Conservation (phyloP, 1,140 invertebrate genomes). For the Heliconius hermathena region DNA sequence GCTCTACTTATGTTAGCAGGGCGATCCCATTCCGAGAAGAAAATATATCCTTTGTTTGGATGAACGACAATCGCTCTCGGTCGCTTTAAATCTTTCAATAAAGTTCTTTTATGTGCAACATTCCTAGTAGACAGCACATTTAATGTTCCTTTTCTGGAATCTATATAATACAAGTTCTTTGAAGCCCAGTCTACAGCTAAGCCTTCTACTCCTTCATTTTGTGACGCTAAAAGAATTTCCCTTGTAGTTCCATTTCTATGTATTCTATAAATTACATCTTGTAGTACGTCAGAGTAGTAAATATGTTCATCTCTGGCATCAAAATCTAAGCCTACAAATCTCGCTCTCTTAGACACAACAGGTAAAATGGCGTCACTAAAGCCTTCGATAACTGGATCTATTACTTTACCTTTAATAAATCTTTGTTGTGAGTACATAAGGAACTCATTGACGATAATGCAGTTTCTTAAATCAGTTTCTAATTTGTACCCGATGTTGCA, state of each 20-base stretch:
- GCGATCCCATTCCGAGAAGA: slow-evolving; percentile 98
- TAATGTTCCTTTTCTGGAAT: slow-evolving; percentile 96
- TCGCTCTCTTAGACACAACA: slow-evolving; percentile 93
- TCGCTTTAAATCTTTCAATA: slow-evolving; percentile 94
- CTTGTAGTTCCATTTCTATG: slow-evolving; percentile 93
- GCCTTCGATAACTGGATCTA: slow-evolving; percentile 93
- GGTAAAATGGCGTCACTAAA: slow-evolving; percentile 97
- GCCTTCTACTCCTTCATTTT: slow-evolving; percentile 98
- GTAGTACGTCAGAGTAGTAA: slow-evolving; percentile 98
- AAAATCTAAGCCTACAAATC: slow-evolving; percentile 98
- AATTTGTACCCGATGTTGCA: slow-evolving; percentile 95
- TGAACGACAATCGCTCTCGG: slow-evolving; percentile 98
- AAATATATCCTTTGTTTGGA: slow-evolving; percentile 96
- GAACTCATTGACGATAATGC: slow-evolving; percentile 94
- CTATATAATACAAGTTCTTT: slow-evolving; percentile 99
- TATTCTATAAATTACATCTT: slow-evolving; percentile 97
- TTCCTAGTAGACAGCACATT: slow-evolving; percentile 96
- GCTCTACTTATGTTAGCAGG: slow-evolving; percentile 97
- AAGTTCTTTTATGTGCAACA: slow-evolving; percentile 90
- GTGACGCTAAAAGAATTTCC: slow-evolving; percentile 96
- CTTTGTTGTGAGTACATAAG: slow-evolving; percentile 98
- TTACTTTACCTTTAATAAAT: slow-evolving; percentile 96
- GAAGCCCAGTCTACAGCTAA: slow-evolving; percentile 98
- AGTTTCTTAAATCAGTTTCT: slow-evolving; percentile 89
- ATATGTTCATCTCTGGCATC: slow-evolving; percentile 95